Evolutionary conservation across 1,140 invertebrate species (phyloP).

Genomic region (Mya arenaria): DNA sequence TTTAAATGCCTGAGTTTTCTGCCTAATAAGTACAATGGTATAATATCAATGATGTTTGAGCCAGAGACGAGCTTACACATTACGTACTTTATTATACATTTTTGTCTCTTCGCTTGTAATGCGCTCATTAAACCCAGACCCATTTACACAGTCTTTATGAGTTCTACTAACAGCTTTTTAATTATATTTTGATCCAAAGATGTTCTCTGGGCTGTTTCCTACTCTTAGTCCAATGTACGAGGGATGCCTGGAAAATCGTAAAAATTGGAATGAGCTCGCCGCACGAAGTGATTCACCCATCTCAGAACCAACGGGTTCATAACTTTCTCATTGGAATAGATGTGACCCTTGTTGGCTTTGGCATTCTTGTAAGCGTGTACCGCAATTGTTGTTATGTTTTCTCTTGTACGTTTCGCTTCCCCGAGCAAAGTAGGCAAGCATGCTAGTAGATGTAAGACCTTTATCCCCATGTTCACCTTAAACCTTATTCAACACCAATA

Average conservation of each 20-base stretch:
- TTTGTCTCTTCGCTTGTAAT: constrained; percentile 5
- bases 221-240: constrained; percentile 94
- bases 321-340: constrained; percentile 45
- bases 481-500: too few relatives aligned
- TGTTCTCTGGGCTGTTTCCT: constrained; percentile 94
- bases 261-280: constrained; percentile 94
- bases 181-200: constrained; percentile 83
- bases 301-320: constrained; percentile 38
- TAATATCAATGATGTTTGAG: too few relatives aligned
- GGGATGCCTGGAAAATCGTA: constrained; percentile 91
- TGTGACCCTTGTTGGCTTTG: constrained; percentile 10
- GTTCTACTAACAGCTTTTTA: neutral
- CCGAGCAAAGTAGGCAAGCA: too few relatives aligned
- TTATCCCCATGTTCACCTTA: too few relatives aligned
- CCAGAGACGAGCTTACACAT: too few relatives aligned
- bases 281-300: constrained; percentile 73
- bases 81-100: constrained; percentile 28
- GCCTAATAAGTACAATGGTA: too few relatives aligned
- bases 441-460: too few relatives aligned
- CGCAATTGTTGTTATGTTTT: too few relatives aligned
- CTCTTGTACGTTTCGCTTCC: too few relatives aligned
- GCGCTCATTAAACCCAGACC: neutral
- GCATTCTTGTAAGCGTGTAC: constrained; percentile 41
- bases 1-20: too few relatives aligned
- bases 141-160: neutral